Evolutionary conservation across 1,140 invertebrate species (phyloP), one percentile per base, ranked within the genome.

Genomic region (Colletes latitarsis): DNA sequence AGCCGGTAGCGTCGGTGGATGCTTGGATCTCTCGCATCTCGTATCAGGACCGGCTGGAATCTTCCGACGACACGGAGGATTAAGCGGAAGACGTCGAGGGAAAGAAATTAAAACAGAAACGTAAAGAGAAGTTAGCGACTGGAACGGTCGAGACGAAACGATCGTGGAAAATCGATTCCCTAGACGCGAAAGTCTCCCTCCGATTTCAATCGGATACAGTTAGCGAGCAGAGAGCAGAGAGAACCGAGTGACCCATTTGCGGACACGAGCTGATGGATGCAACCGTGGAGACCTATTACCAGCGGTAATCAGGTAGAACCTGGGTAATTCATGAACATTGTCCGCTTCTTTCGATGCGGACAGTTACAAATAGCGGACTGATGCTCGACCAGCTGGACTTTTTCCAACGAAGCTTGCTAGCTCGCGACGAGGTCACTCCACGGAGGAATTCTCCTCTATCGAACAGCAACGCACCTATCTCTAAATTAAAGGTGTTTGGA

Each of bases 271-370:
- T 21, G 81, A 69, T 71, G 53, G 55, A 80, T 64, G 63, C 58
- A 60, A 80, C 49, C 60, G 60, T 52, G 21, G 76, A 74, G 80
- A 81, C 64, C 53, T 6, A 78, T 87, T 86, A 77, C 49, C 43
- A 12, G 19, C 6, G 46, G 15, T 62, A 30, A 60, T 72, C 39
- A 63, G 30, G 17, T 15, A 68, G 30, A 21, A 84, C 52, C 46
- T 43, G 58, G 17, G 21, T 72, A 52, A 82, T 72, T 49, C 68
- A 17, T n/a, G 30, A 77, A 46, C 77, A 49, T 64, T 64, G 63
- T 39, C 52, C 72, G 30, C 58, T 81, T 81, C 63, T 80, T 72
- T 15, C 21, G 62, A 66, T 43, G 62, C 43, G 62, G 63, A 75
- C 57, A 69, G 80, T 82, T 68, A 81, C 53, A 81, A 52, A 74